These are phyloP conservation scores for Aspidiotus destructor DNA, from an alignment of 2,888 invertebrate genomes.

Conservation along the genomic window DNA sequence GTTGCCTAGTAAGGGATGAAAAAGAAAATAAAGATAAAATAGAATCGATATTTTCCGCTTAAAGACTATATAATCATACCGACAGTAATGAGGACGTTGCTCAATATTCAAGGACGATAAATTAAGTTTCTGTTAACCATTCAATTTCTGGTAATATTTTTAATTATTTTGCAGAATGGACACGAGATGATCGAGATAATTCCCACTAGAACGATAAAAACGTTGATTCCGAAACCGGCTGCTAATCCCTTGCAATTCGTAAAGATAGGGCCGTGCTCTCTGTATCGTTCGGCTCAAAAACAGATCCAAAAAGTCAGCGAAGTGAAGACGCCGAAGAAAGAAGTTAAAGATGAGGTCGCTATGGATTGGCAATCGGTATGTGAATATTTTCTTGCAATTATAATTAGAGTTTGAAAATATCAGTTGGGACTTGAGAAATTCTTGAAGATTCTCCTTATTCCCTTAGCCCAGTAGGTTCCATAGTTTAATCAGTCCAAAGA, in stretches of 20 bases:
- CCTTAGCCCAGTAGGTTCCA: background rate
- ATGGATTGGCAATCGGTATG: slow-evolving; percentile 80
- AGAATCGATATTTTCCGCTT: too few species aligned
- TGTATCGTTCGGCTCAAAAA: slow-evolving; percentile 74
- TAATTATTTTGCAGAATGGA: slow-evolving; percentile 10
- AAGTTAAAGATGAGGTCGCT: slow-evolving; percentile 68
- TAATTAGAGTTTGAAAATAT: too few species aligned
- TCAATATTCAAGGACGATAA: too few species aligned
- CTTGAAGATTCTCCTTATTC: background rate
- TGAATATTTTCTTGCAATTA: background rate
- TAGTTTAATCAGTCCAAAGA: too few species aligned
- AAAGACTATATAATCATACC: too few species aligned
- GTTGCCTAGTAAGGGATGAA: too few species aligned
- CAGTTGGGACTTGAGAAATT: too few species aligned
- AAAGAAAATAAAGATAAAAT: too few species aligned
- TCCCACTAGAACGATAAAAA: slow-evolving; percentile 39
- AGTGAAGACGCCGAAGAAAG: slow-evolving; percentile 62
- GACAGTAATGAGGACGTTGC: too few species aligned
- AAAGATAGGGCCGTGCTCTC: slow-evolving; percentile 75
- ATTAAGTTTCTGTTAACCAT: background rate
- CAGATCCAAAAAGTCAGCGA: slow-evolving; percentile 76
- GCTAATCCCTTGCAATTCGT: slow-evolving; percentile 68
- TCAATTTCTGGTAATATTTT: background rate
- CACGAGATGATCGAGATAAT: slow-evolving; percentile 20
- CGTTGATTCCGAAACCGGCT: slow-evolving; percentile 73